Evolutionary conservation across 2,888 invertebrate genomes (phyloP).

Genomic region (Gastracanthus pulcherrimus): DNA sequence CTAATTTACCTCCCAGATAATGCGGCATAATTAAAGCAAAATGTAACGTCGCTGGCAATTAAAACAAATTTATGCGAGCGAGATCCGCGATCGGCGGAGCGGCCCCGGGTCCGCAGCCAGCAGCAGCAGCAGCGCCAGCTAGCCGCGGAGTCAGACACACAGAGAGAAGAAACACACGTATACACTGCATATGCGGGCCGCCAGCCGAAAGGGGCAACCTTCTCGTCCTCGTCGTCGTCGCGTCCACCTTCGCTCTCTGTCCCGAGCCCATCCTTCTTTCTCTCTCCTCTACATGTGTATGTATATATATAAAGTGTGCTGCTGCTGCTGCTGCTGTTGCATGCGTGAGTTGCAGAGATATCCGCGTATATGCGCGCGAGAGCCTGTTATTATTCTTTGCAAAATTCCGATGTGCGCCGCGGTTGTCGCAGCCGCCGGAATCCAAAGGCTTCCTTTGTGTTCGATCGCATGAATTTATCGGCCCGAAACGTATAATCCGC

Average conservation of each 20-base stretch:
- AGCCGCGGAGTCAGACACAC: conserved; percentile 34
- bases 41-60: conserved; percentile 78
- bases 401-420: conserved; percentile 37
- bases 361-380: conserved; percentile 51
- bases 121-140: conserved; percentile 28
- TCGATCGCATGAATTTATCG: conserved; percentile 54
- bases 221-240: conserved; percentile 58
- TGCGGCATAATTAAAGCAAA: conserved; percentile 78
- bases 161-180: conserved; percentile 32
- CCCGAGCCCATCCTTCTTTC: conserved; percentile 47
- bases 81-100: conserved; percentile 76
- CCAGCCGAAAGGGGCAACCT: conserved; percentile 50
- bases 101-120: conserved; percentile 53
- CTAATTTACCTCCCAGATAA: conserved; percentile 78
- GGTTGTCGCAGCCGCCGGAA: conserved; percentile 47
- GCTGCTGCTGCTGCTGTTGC: conserved; percentile 14
- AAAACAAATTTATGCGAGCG: conserved; percentile 78
- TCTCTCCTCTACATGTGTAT: background rate
- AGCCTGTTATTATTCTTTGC: conserved; percentile 47
- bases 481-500: conserved; percentile 16
- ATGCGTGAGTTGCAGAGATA: background rate
- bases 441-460: conserved; percentile 55
- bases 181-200: conserved; percentile 26
- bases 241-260: conserved; percentile 43
- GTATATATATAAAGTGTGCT: background rate